These are phyloP conservation scores for Drosophila limbata DNA, from an alignment of 2,888 invertebrate genomes.

Conservation along the genomic window DNA sequence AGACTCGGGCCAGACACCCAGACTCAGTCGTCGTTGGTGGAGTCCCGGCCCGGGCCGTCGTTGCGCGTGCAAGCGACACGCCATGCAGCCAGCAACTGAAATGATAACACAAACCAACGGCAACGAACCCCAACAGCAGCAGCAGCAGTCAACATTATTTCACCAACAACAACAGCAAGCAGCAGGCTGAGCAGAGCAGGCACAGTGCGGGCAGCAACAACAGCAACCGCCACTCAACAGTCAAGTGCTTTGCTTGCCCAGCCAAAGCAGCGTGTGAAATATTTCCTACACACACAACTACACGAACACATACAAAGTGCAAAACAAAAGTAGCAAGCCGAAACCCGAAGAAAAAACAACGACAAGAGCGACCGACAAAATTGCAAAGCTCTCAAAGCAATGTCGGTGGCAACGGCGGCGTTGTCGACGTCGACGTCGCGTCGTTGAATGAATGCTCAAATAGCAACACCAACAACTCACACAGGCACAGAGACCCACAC, in stretches of 20 bases:
- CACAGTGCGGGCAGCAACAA: slow-evolving; percentile 25
- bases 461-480: slow-evolving; percentile 49
- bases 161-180: slow-evolving; percentile 31
- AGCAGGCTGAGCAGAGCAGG: slow-evolving; percentile 22
- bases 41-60: slow-evolving; percentile 23
- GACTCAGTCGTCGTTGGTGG: slow-evolving; percentile 5
- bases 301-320: slow-evolving; percentile 17
- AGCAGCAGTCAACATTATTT: slow-evolving; percentile 34
- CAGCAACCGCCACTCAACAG: slow-evolving; percentile 72
- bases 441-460: slow-evolving; percentile 81
- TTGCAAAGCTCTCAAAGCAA: slow-evolving; percentile 75
- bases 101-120: slow-evolving; percentile 73
- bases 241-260: slow-evolving; percentile 75
- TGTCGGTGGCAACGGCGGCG: slow-evolving; percentile 28
- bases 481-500: neutral
- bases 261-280: slow-evolving; percentile 79
- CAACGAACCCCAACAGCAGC: slow-evolving; percentile 73
- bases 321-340: slow-evolving; percentile 27
- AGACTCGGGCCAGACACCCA: slow-evolving; percentile 65
- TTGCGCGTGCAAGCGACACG: slow-evolving; percentile 53
- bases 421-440: slow-evolving; percentile 49
- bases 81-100: slow-evolving; percentile 73
- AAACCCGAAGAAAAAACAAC: slow-evolving; percentile 45
- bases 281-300: slow-evolving; percentile 62
- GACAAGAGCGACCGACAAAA: slow-evolving; percentile 68